phyloP scores from a whole-genome alignment of 2,797 vertebrate genomes.

The Cryptoprocta ferox region DNA sequence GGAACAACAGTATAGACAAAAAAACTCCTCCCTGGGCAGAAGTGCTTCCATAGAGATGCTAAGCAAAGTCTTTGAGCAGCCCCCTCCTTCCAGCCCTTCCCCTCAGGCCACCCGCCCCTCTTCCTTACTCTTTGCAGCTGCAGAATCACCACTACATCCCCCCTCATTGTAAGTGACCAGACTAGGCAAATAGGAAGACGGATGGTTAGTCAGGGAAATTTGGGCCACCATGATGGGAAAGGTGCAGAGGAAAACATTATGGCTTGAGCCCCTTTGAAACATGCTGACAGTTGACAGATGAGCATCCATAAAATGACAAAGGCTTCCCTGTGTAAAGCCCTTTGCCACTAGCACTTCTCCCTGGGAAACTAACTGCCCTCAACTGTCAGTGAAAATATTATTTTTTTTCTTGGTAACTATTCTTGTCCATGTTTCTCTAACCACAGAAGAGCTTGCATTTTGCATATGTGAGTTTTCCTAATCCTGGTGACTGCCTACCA shows the following conservation, averaged over 20 bases:
- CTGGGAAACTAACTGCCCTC: slow-evolving; percentile 89
- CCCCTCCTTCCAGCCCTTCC: neutral
- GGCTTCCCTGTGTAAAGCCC: slow-evolving; percentile 86
- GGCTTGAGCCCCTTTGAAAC: slow-evolving; percentile 88
- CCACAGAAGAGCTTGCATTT: slow-evolving; percentile 8
- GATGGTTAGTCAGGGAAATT: slow-evolving; percentile 86
- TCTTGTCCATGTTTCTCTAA: slow-evolving; percentile 66
- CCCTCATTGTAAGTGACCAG: slow-evolving; percentile 85
- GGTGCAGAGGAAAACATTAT: slow-evolving; percentile 89
- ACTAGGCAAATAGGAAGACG: slow-evolving; percentile 89
- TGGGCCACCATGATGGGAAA: slow-evolving; percentile 89
- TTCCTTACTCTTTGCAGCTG: slow-evolving; percentile 78
- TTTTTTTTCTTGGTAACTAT: slow-evolving; percentile 85
- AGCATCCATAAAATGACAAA: slow-evolving; percentile 91
- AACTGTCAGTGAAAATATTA: slow-evolving; percentile 88
- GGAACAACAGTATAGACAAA: slow-evolving; percentile 63
- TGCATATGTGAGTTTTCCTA: neutral
- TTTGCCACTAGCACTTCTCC: slow-evolving; percentile 85
- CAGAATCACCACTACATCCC: slow-evolving; percentile 80
- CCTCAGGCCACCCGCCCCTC: neutral
- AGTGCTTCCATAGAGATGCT: slow-evolving; percentile 71
- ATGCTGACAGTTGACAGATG: slow-evolving; percentile 92
- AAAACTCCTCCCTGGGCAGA: slow-evolving; percentile 53
- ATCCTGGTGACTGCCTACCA: neutral
- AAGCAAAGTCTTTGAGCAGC: slow-evolving; percentile 18